Evolutionary conservation across 1,140 invertebrate genomes (phyloP).

Genomic region (Drosophila nigrodunni): DNA sequence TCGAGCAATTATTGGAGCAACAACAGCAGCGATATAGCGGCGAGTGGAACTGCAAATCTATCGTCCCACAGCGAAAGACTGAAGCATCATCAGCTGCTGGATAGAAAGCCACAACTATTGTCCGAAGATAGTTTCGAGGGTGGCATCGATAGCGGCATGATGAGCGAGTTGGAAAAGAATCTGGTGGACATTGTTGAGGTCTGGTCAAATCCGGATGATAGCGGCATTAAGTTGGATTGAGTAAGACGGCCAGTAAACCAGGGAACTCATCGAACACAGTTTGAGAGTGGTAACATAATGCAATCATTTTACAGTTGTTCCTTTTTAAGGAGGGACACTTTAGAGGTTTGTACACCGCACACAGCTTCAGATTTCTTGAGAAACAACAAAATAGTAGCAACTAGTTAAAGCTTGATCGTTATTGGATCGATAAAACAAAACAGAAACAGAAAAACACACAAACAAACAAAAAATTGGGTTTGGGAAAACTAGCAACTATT

Average conservation of each 20-base stretch:
- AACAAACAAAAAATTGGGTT: slow-evolving; percentile 54
- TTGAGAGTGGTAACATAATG: slow-evolving; percentile 48
- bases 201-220: slow-evolving; percentile 71
- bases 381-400: slow-evolving; percentile 48
- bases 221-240: slow-evolving; percentile 77
- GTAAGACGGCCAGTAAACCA: neutral
- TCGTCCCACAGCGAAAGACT: slow-evolving; percentile 50
- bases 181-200: slow-evolving; percentile 75
- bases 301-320: slow-evolving; percentile 52
- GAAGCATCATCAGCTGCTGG: slow-evolving; percentile 56
- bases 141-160: slow-evolving; percentile 76
- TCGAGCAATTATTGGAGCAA: slow-evolving; percentile 46
- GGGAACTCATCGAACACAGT: slow-evolving; percentile 18
- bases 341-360: slow-evolving; percentile 45
- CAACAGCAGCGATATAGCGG: slow-evolving; percentile 33
- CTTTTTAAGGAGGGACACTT: slow-evolving; percentile 20
- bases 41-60: slow-evolving; percentile 7
- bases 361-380: slow-evolving; percentile 41
- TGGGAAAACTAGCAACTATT: slow-evolving; percentile 73
- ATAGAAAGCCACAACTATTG: slow-evolving; percentile 61
- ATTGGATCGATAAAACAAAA: slow-evolving; percentile 60
- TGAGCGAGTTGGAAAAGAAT: slow-evolving; percentile 77
- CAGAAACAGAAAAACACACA: slow-evolving; percentile 4
- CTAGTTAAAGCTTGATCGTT: slow-evolving; percentile 67
- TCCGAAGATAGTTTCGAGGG: slow-evolving; percentile 76